Conservation (phyloP, 1,140 invertebrate species). For the Drosophila sechellia region DNA sequence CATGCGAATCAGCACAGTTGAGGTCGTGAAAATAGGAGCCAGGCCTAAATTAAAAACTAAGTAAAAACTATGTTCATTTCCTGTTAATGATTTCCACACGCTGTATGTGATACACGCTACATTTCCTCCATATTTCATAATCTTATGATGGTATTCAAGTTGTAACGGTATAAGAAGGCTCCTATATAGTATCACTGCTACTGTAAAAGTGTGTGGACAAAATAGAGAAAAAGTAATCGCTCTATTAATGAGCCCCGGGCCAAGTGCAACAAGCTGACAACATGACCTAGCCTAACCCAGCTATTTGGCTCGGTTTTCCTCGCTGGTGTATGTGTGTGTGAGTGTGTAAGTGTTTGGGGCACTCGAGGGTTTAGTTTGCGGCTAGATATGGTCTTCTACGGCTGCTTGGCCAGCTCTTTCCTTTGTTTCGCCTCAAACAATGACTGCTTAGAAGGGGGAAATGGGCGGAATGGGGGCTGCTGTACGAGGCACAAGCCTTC, state of each 20-base stretch:
- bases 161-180: too few relatives aligned
- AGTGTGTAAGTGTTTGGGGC: constrained; percentile 3
- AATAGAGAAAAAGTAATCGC: constrained; percentile 69
- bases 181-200: background rate
- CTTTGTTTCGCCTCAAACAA: constrained; percentile 30
- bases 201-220: constrained; percentile 22
- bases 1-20: constrained; percentile 8
- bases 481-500: constrained; percentile 1
- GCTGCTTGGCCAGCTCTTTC: constrained; percentile 8
- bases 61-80: too few relatives aligned
- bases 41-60: too few relatives aligned
- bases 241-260: constrained; percentile 79
- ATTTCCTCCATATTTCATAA: background rate
- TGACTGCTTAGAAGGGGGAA: background rate
- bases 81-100: too few relatives aligned
- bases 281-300: constrained; percentile 69
- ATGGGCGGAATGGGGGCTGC: constrained; percentile 9
- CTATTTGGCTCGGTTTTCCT: constrained; percentile 40
- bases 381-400: constrained; percentile 15
- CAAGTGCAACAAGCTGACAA: constrained; percentile 83
- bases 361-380: constrained; percentile 38
- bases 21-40: constrained; percentile 2
- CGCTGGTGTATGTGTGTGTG: constrained; percentile 1
- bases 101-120: too few relatives aligned
- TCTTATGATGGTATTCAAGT: too few relatives aligned